These are phyloP conservation scores for Dastarcus helophoroides DNA, from an alignment of 2,888 invertebrate species.

Conservation along the genomic window DNA sequence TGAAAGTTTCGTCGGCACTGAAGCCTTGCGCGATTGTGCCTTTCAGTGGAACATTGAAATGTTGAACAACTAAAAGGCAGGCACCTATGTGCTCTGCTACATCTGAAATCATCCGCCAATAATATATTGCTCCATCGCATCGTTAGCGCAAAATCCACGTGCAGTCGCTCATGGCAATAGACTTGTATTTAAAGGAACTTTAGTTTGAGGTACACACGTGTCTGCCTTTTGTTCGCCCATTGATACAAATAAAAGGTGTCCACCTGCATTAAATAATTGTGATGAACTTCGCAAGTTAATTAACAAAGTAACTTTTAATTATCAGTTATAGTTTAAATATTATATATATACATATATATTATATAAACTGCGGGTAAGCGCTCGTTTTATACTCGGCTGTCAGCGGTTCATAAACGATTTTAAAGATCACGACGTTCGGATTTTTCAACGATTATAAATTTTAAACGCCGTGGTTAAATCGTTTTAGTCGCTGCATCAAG, in stretches of 20 bases:
- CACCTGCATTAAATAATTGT: slow-evolving; percentile 38
- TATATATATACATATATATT: slow-evolving; percentile 26
- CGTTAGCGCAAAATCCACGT: not conserved
- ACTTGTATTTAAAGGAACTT: slow-evolving; percentile 25
- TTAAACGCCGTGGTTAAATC: too few relatives aligned
- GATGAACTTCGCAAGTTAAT: slow-evolving; percentile 39
- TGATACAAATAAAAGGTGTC: slow-evolving; percentile 37
- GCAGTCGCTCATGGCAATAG: not conserved
- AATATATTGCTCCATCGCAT: not conserved
- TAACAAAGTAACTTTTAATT: slow-evolving; percentile 32
- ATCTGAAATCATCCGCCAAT: slow-evolving; percentile 2
- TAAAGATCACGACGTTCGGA: too few relatives aligned
- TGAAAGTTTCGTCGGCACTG: slow-evolving; percentile 36
- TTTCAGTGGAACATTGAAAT: slow-evolving; percentile 37
- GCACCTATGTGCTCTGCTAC: slow-evolving; percentile 31
- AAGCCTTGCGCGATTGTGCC: slow-evolving; percentile 35
- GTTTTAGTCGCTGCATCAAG: too few relatives aligned
- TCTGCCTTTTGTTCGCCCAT: slow-evolving; percentile 35
- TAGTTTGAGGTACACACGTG: slow-evolving; percentile 36
- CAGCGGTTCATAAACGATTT: slow-evolving; percentile 19
- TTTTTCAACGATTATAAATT: too few relatives aligned
- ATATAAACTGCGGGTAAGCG: slow-evolving; percentile 28
- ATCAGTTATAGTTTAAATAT: slow-evolving; percentile 36
- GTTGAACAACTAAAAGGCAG: slow-evolving; percentile 37
- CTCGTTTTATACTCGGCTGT: slow-evolving; percentile 27